Evolutionary conservation across 2,113 vertebrate genomes (phyloP).

Genomic region (Engraulis encrasicolus): DNA sequence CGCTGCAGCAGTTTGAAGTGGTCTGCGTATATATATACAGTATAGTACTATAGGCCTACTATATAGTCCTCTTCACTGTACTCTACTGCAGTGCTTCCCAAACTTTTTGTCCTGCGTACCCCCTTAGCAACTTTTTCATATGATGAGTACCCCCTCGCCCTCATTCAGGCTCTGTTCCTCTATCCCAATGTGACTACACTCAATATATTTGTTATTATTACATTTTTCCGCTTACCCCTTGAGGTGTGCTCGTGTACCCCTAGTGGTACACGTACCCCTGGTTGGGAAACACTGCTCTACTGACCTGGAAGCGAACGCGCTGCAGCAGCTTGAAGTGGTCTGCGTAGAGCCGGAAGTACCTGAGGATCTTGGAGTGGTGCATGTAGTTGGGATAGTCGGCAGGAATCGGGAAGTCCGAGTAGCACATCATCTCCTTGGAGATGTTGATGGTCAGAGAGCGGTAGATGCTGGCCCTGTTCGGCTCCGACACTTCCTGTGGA

Average conservation of each 20-base stretch:
- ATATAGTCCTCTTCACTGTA: too few species aligned
- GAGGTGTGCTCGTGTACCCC: not conserved
- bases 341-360: conserved; percentile 86
- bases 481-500: conserved; percentile 60
- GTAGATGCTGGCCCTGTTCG: conserved; percentile 79
- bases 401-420: conserved; percentile 86
- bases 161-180: too few species aligned
- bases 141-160: too few species aligned
- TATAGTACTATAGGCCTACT: too few species aligned
- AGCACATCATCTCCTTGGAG: conserved; percentile 93
- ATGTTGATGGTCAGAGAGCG: conserved; percentile 87
- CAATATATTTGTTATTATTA: too few species aligned
- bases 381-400: conserved; percentile 87
- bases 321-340: conserved; percentile 78
- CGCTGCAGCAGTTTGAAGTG: not conserved
- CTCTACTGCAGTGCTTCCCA: too few species aligned
- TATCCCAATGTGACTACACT: too few species aligned
- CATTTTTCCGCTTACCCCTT: too few species aligned
- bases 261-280: not conserved
- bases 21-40: too few species aligned
- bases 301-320: conserved; percentile 80
- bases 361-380: conserved; percentile 82
- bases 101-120: too few species aligned
- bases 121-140: too few species aligned
- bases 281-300: too few species aligned